Conservation (phyloP, 1,140 invertebrate genomes). For the Drosophila funebris region DNA sequence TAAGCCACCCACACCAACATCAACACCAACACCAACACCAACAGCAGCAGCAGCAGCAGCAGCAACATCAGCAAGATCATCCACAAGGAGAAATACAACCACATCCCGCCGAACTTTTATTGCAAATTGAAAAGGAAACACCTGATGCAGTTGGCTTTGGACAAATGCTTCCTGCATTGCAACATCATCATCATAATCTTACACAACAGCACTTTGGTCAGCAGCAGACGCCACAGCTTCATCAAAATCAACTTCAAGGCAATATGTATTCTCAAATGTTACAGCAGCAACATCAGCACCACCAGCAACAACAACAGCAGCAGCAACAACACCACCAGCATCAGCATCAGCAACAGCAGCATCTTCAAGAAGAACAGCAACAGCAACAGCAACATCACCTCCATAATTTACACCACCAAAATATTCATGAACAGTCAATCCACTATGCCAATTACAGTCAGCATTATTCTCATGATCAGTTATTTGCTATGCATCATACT, state of each 20-base stretch:
- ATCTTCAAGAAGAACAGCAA: slow-evolving; percentile 44
- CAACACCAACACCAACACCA: slow-evolving; percentile 17
- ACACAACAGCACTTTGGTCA: slow-evolving; percentile 46
- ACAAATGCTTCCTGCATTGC: slow-evolving; percentile 39
- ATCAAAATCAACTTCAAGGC: slow-evolving; percentile 52
- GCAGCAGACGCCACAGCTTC: slow-evolving; percentile 33
- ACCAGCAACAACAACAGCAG: slow-evolving; percentile 49
- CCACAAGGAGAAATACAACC: slow-evolving; percentile 12
- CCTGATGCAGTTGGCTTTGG: slow-evolving; percentile 16
- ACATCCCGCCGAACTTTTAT: slow-evolving; percentile 48
- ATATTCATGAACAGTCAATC: slow-evolving; percentile 38
- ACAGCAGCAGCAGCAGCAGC: slow-evolving; percentile 29
- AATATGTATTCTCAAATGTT: slow-evolving; percentile 56
- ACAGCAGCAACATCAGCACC: slow-evolving; percentile 65
- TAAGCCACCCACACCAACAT: slow-evolving; percentile 12
- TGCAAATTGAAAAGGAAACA: slow-evolving; percentile 61
- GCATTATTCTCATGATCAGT: slow-evolving; percentile 52
- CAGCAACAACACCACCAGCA: slow-evolving; percentile 54
- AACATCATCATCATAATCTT: slow-evolving; percentile 37
- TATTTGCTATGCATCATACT: slow-evolving; percentile 54
- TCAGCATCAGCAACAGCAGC: slow-evolving; percentile 45
- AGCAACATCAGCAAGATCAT: slow-evolving; percentile 2
- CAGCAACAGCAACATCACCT: slow-evolving; percentile 70
- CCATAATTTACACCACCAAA: slow-evolving; percentile 53
- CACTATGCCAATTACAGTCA: slow-evolving; percentile 51